Evolutionary conservation across 2,113 vertebrate species (phyloP).

Genomic region (Manacus vitellinus): DNA sequence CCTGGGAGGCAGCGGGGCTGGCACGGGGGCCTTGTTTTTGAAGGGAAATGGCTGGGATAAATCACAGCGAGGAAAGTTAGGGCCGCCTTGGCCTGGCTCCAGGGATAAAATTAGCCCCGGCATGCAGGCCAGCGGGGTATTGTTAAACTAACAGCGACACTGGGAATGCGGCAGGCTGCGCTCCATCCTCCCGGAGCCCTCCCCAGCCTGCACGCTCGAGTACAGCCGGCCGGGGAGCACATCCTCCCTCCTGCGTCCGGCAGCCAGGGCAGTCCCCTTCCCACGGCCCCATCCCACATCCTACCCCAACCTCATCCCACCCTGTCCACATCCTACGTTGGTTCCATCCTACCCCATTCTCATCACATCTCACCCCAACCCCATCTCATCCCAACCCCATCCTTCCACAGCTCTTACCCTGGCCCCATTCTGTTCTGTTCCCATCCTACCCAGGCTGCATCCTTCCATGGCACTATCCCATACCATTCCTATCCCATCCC

Average conservation of each 20-base stretch:
- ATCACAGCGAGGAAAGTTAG: slow-evolving; percentile 30
- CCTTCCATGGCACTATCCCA: not conserved
- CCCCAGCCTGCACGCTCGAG: not conserved
- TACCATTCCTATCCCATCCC: not conserved
- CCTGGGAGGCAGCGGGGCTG: not conserved
- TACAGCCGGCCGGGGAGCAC: accelerated
- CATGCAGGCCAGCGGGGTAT: not conserved
- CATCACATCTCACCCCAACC: not conserved
- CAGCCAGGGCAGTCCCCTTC: not conserved
- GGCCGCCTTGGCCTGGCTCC: slow-evolving; percentile 20
- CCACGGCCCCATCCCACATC: no score
- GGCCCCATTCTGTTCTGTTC: no score
- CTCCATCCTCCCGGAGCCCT: not conserved
- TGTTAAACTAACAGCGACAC: not conserved
- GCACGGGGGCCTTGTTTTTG: slow-evolving; percentile 28
- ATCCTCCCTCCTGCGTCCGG: not conserved
- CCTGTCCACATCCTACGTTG: accelerated
- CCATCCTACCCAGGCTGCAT: not conserved
- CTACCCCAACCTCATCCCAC: not conserved
- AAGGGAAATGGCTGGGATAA: slow-evolving; percentile 52
- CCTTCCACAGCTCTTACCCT: not conserved
- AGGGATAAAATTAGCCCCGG: slow-evolving; percentile 49
- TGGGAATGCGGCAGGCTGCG: not conserved
- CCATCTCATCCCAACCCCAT: no score
- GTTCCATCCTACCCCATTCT: accelerated